Conservation (phyloP, 2,797 vertebrate species). For the Trachurus trachurus region DNA sequence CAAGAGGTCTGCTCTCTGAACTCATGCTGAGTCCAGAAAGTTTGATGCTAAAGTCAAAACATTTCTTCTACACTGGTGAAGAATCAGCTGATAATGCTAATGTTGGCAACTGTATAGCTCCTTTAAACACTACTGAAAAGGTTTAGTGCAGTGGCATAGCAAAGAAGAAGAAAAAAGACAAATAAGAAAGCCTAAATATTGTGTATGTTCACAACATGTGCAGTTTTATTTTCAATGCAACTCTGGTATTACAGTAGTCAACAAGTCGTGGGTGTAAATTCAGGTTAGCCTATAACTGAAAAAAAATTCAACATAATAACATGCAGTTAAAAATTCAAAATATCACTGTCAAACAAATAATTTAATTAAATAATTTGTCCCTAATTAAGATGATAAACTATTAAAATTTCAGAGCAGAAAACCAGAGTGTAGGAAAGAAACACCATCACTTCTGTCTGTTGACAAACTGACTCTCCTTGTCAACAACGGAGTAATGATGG, state of each 20-base stretch:
- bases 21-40: too few relatives aligned
- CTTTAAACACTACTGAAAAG: neutral
- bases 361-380: neutral
- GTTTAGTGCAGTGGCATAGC: too few relatives aligned
- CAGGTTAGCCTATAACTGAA: too few relatives aligned
- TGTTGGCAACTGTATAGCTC: too few relatives aligned
- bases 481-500: constrained; percentile 23
- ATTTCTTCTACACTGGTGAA: too few relatives aligned
- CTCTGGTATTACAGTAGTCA: neutral
- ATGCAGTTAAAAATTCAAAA: neutral
- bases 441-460: neutral
- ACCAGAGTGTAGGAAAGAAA: neutral
- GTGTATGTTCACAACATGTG: too few relatives aligned
- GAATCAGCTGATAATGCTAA: too few relatives aligned
- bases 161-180: too few relatives aligned
- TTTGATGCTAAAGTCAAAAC: too few relatives aligned
- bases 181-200: too few relatives aligned
- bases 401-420: neutral
- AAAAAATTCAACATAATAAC: neutral
- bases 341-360: neutral
- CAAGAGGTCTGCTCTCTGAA: too few relatives aligned
- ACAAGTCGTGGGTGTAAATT: neutral
- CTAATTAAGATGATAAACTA: neutral
- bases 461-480: constrained; percentile 17
- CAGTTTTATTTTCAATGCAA: neutral